Conservation (phyloP, 2,113 vertebrate genomes). For the Dasyornis broadbenti region DNA sequence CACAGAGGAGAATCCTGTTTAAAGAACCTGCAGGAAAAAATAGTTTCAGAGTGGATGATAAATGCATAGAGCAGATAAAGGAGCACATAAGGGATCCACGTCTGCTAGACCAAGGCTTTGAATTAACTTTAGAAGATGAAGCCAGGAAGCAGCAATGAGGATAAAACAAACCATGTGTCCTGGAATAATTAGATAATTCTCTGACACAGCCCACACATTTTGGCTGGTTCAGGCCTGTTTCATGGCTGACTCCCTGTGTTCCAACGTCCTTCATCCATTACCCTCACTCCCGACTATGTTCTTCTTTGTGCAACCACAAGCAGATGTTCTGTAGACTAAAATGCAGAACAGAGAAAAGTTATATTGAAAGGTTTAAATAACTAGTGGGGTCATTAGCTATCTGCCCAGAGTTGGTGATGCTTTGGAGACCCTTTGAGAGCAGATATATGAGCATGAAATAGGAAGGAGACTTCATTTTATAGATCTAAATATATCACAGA, state of each 20-base stretch:
- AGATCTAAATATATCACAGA: not conserved
- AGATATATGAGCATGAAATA: not conserved
- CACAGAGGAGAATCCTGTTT: not conserved
- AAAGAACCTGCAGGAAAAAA: not conserved
- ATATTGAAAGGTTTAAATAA: not conserved
- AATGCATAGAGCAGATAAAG: not conserved
- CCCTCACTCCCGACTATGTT: not conserved
- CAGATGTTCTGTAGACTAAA: constrained; percentile 3
- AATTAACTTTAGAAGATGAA: not conserved
- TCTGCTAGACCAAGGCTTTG: not conserved
- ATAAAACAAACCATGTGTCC: constrained; percentile 14
- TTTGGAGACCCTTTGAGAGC: not conserved
- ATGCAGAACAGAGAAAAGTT: not conserved
- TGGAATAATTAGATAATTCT: constrained; percentile 19
- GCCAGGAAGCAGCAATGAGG: constrained; percentile 3
- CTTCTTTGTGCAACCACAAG: not conserved
- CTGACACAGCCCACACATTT: constrained; percentile 5
- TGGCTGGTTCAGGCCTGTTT: not conserved
- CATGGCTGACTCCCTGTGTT: not conserved
- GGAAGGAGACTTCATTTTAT: not conserved
- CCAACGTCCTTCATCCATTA: not conserved
- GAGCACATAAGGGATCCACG: not conserved
- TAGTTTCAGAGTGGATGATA: not conserved
- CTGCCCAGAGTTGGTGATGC: not conserved
- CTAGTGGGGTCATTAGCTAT: not conserved